A percentile compares a stretch with the other conserved stretches of the same genome.
These are phyloP conservation scores for Leptosomus discolor DNA, from an alignment of 2,113 vertebrate genomes.

Conservation along the genomic window DNA sequence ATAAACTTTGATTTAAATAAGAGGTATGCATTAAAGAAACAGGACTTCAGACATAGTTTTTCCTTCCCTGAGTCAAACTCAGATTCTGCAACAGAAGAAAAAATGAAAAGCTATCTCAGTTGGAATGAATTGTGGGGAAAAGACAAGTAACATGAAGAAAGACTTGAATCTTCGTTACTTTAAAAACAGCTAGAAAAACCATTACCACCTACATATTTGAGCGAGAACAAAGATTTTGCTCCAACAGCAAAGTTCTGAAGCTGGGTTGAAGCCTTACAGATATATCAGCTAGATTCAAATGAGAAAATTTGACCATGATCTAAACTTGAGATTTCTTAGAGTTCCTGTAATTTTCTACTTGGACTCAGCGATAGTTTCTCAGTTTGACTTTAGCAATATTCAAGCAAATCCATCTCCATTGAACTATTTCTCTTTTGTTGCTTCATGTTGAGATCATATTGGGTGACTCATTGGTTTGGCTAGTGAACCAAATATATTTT, in stretches of 20 bases:
- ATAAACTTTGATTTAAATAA: not conserved
- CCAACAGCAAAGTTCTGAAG: not conserved
- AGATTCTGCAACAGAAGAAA: not conserved
- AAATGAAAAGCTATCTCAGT: not conserved
- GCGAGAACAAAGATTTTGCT: not conserved
- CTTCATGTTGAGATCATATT: not conserved
- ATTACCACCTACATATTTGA: not conserved
- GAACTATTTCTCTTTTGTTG: not conserved
- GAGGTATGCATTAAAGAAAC: not conserved
- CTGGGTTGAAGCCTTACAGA: not conserved
- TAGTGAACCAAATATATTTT: not conserved
- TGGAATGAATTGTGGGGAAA: not conserved
- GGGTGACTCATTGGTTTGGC: not conserved
- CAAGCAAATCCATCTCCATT: not conserved
- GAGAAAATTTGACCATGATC: not conserved
- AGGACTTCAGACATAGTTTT: not conserved
- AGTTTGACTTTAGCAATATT: not conserved
- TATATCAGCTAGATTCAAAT: not conserved
- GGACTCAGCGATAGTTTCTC: not conserved
- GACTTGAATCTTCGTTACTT: not conserved
- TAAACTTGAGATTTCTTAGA: not conserved
- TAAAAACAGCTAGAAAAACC: not conserved
- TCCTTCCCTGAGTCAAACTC: not conserved
- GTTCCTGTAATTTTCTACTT: not conserved
- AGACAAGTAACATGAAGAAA: not conserved